Evolutionary conservation across 2,888 invertebrate genomes (phyloP).

Genomic region (Malthinus flaveolus): DNA sequence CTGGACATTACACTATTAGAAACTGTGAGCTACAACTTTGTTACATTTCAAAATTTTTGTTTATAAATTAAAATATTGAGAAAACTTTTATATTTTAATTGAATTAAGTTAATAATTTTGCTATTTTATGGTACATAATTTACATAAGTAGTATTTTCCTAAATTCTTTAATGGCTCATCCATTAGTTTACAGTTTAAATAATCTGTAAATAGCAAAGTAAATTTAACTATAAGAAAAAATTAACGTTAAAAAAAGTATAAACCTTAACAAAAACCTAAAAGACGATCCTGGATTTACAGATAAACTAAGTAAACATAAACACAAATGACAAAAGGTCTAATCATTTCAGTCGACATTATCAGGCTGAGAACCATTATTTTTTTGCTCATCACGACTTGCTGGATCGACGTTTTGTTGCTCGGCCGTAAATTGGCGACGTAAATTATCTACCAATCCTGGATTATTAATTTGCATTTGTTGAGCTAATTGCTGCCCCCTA

Average conservation of each 20-base stretch:
- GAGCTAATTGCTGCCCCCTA: slow-evolving; percentile 76
- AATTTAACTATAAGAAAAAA: background rate
- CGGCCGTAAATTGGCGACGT: slow-evolving; percentile 50
- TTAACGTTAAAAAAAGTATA: background rate
- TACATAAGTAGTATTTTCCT: no score
- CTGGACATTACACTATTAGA: no score
- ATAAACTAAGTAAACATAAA: background rate
- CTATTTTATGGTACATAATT: no score
- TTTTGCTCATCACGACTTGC: background rate
- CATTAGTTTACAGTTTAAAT: no score
- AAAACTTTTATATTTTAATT: no score
- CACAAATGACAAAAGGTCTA: background rate
- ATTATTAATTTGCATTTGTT: slow-evolving; percentile 80
- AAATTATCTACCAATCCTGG: slow-evolving; percentile 82
- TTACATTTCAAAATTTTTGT: no score
- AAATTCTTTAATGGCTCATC: no score
- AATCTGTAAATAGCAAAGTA: no score
- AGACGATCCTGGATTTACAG: background rate
- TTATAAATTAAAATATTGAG: no score
- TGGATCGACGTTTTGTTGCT: background rate
- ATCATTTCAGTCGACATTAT: background rate
- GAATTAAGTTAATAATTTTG: no score
- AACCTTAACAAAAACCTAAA: background rate
- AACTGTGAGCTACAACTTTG: no score
- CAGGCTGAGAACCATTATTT: background rate